Base-by-base conservation (phyloP, 2,888 invertebrate genomes). In the Neria commutata region DNA sequence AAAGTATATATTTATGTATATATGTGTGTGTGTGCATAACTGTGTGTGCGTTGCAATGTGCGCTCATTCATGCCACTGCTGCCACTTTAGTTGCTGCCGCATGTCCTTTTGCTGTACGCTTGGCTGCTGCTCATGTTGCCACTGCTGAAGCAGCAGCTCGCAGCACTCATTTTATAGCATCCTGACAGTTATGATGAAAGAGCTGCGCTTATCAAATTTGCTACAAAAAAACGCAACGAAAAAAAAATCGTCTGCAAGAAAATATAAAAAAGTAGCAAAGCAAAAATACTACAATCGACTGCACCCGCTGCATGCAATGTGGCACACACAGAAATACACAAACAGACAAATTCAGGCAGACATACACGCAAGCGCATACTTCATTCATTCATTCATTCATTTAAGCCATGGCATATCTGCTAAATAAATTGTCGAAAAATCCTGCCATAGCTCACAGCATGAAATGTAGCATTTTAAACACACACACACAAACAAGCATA, bases 391-490 rank as follows among this genome's bases (percentile, higher is more conserved):
- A n/a, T n/a, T n/a, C n/a, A n/a, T n/a, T n/a, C n/a, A n/a, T n/a
- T n/a, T n/a, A n/a, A n/a, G n/a, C n/a, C n/a, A n/a, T n/a, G n/a
- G n/a, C n/a, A n/a, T n/a, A n/a, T n/a, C 4, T 23, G 16, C 54
- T 26, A 54, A 54, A 54, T 54, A 54, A 54, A 54, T 54, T 54
- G 54, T 54, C 54, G 46, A 54, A 47, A 54, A 47, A 54, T 42
- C 42, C 17, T 37, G 17, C 19, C 17, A n/a, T 19, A 37, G 37
- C 37, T 6, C 37, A n/a, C n/a, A n/a, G n/a, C n/a, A n/a, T n/a
- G n/a, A n/a, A n/a, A n/a, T n/a, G 50, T 34, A 50, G 21, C 50
- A 33, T 34, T 29, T 21, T 26, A 4, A 48, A 50, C 14, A 11
- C 34, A 6, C 17, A 33, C 29, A 34, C 6, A 3, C n/a, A 23